Evolutionary conservation across 2,113 vertebrate species (phyloP).

Genomic region (Alosa alosa): DNA sequence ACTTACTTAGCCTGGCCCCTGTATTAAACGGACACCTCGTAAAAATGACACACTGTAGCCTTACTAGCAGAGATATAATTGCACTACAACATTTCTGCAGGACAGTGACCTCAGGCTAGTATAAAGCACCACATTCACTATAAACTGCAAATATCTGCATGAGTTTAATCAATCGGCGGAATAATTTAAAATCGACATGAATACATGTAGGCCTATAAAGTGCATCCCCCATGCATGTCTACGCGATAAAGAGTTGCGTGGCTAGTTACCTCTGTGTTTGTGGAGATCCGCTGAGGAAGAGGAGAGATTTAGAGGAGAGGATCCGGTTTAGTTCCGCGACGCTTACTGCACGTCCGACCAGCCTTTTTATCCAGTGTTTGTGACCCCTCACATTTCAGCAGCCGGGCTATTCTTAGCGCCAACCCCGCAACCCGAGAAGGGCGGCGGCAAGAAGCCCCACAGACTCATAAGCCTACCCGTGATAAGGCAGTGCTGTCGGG

Average conservation of each 20-base stretch:
- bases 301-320: constrained; percentile 52
- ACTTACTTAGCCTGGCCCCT: too few species aligned
- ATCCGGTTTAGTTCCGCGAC: constrained; percentile 63
- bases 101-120: too few species aligned
- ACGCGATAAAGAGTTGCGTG: neutral
- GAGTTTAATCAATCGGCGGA: too few species aligned
- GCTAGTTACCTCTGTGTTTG: constrained; percentile 67
- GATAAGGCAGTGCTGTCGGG: neutral
- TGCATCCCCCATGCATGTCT: too few species aligned
- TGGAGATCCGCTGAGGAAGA: constrained; percentile 61
- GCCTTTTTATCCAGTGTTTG: constrained; percentile 73
- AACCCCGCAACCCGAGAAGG: constrained; percentile 68
- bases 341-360: constrained; percentile 38
- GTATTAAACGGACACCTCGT: too few species aligned
- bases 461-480: neutral
- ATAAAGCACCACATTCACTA: too few species aligned
- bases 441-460: constrained; percentile 54
- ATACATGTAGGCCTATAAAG: too few species aligned
- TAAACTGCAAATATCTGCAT: too few species aligned
- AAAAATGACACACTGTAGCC: too few species aligned
- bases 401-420: constrained; percentile 69
- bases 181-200: too few species aligned
- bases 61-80: too few species aligned
- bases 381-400: constrained; percentile 79
- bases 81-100: too few species aligned